phyloP scores from a whole-genome alignment of 2,797 vertebrate species.

The Atherinosoma microstoma region DNA sequence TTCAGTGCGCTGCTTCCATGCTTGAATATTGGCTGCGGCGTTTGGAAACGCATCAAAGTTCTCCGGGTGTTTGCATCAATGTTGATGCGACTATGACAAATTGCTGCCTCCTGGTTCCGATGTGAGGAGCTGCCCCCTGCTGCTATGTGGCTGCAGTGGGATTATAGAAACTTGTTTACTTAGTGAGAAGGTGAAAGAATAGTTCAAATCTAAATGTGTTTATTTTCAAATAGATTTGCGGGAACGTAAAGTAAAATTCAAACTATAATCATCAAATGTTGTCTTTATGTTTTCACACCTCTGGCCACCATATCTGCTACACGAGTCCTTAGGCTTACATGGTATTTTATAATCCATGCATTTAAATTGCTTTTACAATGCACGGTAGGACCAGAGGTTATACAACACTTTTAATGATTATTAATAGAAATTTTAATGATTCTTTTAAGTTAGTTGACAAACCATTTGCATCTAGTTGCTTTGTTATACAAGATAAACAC shows the following conservation, averaged over 20 bases:
- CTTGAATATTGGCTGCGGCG: background rate
- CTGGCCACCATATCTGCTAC: background rate
- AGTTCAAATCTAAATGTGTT: background rate
- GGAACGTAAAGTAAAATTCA: fast-evolving
- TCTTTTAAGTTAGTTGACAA: no score
- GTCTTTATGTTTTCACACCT: background rate
- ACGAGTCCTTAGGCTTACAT: background rate
- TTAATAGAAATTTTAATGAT: no score
- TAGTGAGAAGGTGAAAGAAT: background rate
- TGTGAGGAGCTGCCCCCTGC: slow-evolving; percentile 45
- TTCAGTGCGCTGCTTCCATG: background rate
- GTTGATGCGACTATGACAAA: background rate
- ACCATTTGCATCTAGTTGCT: background rate
- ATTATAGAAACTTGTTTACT: background rate
- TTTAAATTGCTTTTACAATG: background rate
- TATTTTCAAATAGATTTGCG: background rate
- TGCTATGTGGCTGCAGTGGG: background rate
- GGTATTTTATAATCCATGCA: background rate
- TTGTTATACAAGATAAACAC: background rate
- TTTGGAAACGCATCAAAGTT: background rate
- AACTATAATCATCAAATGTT: background rate
- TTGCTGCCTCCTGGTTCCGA: slow-evolving; percentile 2
- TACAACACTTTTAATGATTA: background rate
- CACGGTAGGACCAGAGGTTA: background rate
- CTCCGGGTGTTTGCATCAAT: slow-evolving; percentile 20